Evolutionary conservation across 2,888 invertebrate genomes (phyloP).

Genomic region (Dryocosmus kuriphilus): DNA sequence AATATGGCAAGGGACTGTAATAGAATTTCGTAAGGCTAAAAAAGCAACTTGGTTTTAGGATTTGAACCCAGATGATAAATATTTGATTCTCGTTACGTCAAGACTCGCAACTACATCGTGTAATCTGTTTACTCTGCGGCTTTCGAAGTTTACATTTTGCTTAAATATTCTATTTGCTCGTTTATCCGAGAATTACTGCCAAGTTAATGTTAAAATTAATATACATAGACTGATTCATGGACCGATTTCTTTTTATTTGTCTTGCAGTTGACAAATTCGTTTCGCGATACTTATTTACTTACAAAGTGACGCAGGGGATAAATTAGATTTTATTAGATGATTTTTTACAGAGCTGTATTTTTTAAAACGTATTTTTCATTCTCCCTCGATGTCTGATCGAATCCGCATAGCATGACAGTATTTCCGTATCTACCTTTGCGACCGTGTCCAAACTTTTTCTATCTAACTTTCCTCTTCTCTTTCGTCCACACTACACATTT

Average conservation of each 20-base stretch:
- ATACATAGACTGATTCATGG: not conserved
- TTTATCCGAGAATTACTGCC: not conserved
- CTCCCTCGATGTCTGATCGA: conserved; percentile 37
- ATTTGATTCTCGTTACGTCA: conserved; percentile 27
- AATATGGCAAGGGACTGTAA: no score
- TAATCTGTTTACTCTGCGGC: conserved; percentile 10
- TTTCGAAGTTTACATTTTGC: conserved; percentile 25
- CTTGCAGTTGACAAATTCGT: not conserved
- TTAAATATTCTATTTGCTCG: conserved; percentile 21
- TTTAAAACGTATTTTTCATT: conserved; percentile 11
- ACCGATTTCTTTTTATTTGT: not conserved
- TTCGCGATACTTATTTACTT: not conserved
- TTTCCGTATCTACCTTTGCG: conserved; percentile 63
- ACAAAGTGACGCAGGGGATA: not conserved
- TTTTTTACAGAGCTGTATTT: not conserved
- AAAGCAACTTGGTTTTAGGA: not conserved
- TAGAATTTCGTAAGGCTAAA: conserved; percentile 12
- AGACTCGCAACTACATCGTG: conserved; percentile 1
- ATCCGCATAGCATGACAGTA: conserved; percentile 59
- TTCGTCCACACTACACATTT: conserved; percentile 45
- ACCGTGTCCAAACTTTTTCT: conserved; percentile 73
- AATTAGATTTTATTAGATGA: not conserved
- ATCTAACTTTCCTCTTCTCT: conserved; percentile 48
- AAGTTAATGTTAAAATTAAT: not conserved
- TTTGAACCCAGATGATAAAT: conserved; percentile 9